Base-by-base conservation (phyloP, 1,140 invertebrate species). In the Tetramorium parvispinum region DNA sequence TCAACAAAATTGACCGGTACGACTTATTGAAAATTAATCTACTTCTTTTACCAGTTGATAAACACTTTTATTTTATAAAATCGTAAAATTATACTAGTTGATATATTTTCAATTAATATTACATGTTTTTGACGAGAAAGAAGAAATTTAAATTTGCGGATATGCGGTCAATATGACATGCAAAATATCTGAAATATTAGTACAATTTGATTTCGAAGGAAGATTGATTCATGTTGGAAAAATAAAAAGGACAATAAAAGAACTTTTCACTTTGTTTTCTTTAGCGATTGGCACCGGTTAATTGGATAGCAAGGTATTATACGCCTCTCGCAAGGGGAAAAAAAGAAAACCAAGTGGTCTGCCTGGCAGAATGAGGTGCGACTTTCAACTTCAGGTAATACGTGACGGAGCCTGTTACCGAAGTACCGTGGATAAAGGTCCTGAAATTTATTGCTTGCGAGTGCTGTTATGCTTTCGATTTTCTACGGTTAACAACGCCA, bases 381-480 rank as follows among this genome's bases (percentile, higher is more conserved):
- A 83, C 68, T 83, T 83, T 73, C 53, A 59, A 70, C 79, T 83
- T 75, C 68, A 46, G 79, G 68, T 75, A 75, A 75, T 68, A 59
- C 37, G 68, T 75, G 79, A 73, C 65, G 68, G 68, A 43, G 46
- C 68, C 68, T 32, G 79, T 83, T 83, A 75, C 66, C 79, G 21
- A 82, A 82, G 79, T 73, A 82, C 68, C 79, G 68, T 83, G 79
- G 61, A 83, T 83, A 73, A 83, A 73, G 68, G 68, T 59, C 40
- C 40, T 46, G 68, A 59, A 73, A 73, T 82, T 83, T 83, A 83
- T 83, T 75, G 53, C 79, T 49, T 37, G 79, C 78, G 78, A 70
- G 51, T 13, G 49, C 40, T 46, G 79, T 83, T 83, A 61, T 70
- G 24, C 37, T 83, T 83, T 7, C 68, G 27, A 83, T 75, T 83